Evolutionary conservation across 2,113 vertebrate species (phyloP), one percentile per base, ranked within the genome.

Genomic region (Halichoeres trimaculatus): DNA sequence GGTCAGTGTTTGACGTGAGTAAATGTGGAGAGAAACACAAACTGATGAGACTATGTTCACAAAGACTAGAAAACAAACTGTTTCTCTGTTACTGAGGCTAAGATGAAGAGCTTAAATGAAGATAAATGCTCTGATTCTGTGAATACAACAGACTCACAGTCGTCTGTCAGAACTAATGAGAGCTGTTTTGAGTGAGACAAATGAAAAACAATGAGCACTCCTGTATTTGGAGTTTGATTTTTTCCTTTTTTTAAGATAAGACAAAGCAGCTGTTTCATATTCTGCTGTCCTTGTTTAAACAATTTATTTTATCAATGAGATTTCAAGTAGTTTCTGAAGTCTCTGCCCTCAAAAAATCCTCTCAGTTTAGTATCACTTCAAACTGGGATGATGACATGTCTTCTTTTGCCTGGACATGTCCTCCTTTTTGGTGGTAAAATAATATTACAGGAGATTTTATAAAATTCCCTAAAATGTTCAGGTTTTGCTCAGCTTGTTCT

Each of bases 81-180:
- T 64, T 68, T 45, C 43, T 43, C 41, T 43, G 13, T 60, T 3
- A 30, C 55, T 43, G 56, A 43, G 24, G 16, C 8, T 20, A 1
- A 36, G 58, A 62, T 38, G 6, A 47, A 72, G 9, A 35, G 11
- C 10, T 63, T 5, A 8, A 63, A 17, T 41, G 16, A 41, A 45
- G 48, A 19, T 58, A 52, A 54, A 16, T 36, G 72, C n/a, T 34
- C 19, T 30, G 22, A 6, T 52, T 60, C 53, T 69, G 59, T 41
- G 19, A 45, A 19, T 60, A 57, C 68, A 47, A 17, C 17, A 26
- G 62, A 4, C 7, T 2, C 6, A 19, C 19, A 43, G n/a, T 43
- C 9, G 43, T 74, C 47, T 54, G 48, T 57, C 64, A 56, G 41
- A 70, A 43, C 56, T 79, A 80, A 82, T 64, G 14, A 65, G 17